A percentile compares a stretch with the other conserved stretches of the same genome.
These are phyloP conservation scores for Heloderma charlesbogerti DNA, from an alignment of 2,113 vertebrate species.

Conservation along the genomic window DNA sequence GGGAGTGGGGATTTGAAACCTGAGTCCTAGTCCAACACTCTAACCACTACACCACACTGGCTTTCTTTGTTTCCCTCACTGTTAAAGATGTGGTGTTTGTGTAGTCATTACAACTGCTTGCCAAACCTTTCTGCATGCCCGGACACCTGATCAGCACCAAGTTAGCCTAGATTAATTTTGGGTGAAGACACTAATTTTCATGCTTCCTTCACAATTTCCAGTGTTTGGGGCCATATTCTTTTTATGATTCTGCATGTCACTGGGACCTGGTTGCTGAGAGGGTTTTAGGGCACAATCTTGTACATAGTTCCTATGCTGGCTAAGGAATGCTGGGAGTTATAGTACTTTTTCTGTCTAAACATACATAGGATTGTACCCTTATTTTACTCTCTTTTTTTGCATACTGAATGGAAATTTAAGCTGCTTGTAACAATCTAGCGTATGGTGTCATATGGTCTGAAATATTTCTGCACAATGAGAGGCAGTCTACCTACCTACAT, in stretches of 20 bases:
- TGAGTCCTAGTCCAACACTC: neutral
- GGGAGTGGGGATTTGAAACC: neutral
- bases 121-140: neutral
- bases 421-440: neutral
- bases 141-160: no score
- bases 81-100: no score
- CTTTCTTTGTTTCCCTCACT: no score
- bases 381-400: no score
- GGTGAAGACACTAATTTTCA: neutral
- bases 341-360: no score
- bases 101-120: neutral
- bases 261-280: neutral
- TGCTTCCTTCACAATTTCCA: neutral
- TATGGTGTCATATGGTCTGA: neutral
- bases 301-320: no score
- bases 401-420: no score
- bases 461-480: neutral
- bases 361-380: no score
- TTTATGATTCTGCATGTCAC: neutral
- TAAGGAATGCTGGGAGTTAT: no score
- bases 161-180: neutral
- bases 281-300: no score
- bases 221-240: neutral
- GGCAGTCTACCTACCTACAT: neutral
- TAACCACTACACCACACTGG: no score